These are phyloP conservation scores for Zapus hudsonius DNA, from an alignment of 2,113 vertebrate species.

Conservation along the genomic window DNA sequence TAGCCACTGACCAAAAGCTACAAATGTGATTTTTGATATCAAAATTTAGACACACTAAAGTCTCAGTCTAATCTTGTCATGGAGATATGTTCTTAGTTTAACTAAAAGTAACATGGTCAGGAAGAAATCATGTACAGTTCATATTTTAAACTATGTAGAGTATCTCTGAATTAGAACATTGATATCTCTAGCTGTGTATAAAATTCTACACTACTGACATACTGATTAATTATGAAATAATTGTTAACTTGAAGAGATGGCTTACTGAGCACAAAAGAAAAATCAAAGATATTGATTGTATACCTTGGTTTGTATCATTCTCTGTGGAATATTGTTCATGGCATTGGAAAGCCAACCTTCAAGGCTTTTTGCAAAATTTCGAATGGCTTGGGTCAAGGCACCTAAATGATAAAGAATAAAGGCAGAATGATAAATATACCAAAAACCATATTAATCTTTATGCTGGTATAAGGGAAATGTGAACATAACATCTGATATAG, in stretches of 20 bases:
- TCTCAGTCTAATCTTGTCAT: neutral
- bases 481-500: neutral
- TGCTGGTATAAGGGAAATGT: conserved; percentile 38
- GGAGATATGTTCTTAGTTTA: neutral
- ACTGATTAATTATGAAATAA: conserved; percentile 7
- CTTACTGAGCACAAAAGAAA: conserved; percentile 57
- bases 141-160: neutral
- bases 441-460: conserved; percentile 58
- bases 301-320: conserved; percentile 99
- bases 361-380: conserved; percentile 99
- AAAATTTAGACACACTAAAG: conserved; percentile 14
- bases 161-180: neutral
- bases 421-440: conserved; percentile 78
- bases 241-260: conserved; percentile 14
- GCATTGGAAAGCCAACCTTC: conserved; percentile 98
- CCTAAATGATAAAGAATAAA: conserved; percentile 87
- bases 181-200: neutral
- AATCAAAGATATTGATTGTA: conserved; percentile 19
- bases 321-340: conserved; percentile 98
- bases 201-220: neutral
- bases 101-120: neutral
- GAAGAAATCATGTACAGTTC: neutral
- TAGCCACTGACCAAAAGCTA: neutral
- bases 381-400: conserved; percentile 99
- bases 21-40: neutral